Evolutionary conservation across 2,888 invertebrate species (phyloP).

Genomic region (Drosophila meridionalis): DNA sequence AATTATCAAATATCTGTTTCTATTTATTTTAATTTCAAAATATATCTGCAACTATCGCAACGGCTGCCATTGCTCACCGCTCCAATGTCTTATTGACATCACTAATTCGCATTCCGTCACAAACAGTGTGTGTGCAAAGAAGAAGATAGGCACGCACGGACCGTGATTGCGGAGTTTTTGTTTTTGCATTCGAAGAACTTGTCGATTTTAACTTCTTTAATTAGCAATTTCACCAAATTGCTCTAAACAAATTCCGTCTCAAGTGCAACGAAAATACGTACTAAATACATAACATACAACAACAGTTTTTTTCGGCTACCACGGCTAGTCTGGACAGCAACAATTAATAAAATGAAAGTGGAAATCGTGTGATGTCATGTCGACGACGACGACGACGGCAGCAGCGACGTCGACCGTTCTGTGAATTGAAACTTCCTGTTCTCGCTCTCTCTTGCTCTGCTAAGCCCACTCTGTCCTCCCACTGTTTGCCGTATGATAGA

Average conservation of each 20-base stretch:
- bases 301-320: conserved; percentile 10
- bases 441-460: conserved; percentile 31
- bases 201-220: conserved; percentile 49
- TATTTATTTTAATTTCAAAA: not conserved
- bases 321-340: conserved; percentile 44
- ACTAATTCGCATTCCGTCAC: conserved; percentile 66
- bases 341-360: conserved; percentile 63
- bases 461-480: conserved; percentile 5
- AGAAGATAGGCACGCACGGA: conserved; percentile 51
- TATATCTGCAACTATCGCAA: conserved; percentile 13
- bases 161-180: conserved; percentile 74
- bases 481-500: conserved; percentile 33
- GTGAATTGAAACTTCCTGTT: conserved; percentile 76
- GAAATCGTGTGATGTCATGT: conserved; percentile 73
- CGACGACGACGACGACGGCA: conserved; percentile 42
- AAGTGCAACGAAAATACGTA: conserved; percentile 70
- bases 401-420: conserved; percentile 64
- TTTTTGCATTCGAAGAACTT: conserved; percentile 65
- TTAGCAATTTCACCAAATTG: conserved; percentile 49
- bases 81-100: conserved; percentile 20
- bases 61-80: conserved; percentile 3
- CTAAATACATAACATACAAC: not conserved
- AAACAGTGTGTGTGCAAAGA: conserved; percentile 60
- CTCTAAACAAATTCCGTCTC: conserved; percentile 54
- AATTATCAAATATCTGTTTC: not conserved